Base-by-base conservation (phyloP, 2,888 invertebrate genomes). In the Halocaridina rubra region DNA sequence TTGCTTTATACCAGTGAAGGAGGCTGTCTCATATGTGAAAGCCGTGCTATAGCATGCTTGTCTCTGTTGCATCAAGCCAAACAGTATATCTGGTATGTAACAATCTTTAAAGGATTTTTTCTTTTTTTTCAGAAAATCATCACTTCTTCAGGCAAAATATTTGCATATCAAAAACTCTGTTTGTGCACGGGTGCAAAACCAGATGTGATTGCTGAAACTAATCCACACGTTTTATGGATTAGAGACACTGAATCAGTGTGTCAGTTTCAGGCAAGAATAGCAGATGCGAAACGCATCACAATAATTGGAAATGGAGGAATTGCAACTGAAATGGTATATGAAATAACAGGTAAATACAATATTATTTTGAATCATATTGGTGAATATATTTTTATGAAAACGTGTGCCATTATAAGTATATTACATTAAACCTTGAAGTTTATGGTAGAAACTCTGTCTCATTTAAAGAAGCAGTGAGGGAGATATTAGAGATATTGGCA, bases 241-340 rank as follows among this genome's bases (percentile, higher is more conserved):
- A 93, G 98, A 89, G 98, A 99, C 90, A 98, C 97, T 0, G 97
- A 98, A 90, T 98, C 98, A 10, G 97, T 98, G 0, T 92, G 93
- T 89, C 93, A 94, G 85, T 95, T 98, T 90, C 94, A 96, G 89
- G 91, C 93, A 32, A 94, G 93, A 90, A 91, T 99, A 10, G 91
- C 92, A 81, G 91, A 92, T 81, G 94, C 97, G 0, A 93, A 93
- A 69, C 94, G 93, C 91, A 93, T 99, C 89, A 91, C 96, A 0
- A 93, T 99, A 67, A 94, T 99, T 75, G 99, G 99, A 8, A 99
- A 99, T 93, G 99, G 99, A 39, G 99, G 99, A 16, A 99, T 99
- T 90, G 99, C 99, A 61, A 98, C 98, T 59, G 99, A 99, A 92
- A 92, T 99, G 89, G 96, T 97, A 80, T 95, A 90, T 80, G 87